phyloP scores from a whole-genome alignment of 2,888 invertebrate genomes.

The Cephus runcator region DNA sequence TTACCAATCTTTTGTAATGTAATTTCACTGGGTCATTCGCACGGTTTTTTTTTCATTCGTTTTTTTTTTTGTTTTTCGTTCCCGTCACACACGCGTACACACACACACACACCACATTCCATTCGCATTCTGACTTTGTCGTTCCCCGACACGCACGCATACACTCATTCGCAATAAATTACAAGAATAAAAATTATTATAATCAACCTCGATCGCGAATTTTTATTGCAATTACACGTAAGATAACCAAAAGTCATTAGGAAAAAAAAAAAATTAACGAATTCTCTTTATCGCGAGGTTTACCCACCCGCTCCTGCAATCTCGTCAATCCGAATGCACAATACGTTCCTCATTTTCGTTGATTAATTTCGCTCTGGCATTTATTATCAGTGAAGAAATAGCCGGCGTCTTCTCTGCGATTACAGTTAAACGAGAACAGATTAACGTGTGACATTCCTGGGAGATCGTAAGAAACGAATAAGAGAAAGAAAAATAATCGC shows the following conservation, averaged over 20 bases:
- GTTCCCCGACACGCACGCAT: neutral
- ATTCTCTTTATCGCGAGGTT: too few relatives aligned
- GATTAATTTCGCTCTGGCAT: neutral
- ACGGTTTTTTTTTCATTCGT: too few relatives aligned
- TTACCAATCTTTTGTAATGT: too few relatives aligned
- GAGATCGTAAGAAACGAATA: too few relatives aligned
- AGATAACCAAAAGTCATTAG: neutral
- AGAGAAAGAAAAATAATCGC: too few relatives aligned
- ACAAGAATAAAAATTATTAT: conserved; percentile 29
- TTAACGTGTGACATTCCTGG: too few relatives aligned
- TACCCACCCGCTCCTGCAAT: neutral
- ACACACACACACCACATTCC: conserved; percentile 11
- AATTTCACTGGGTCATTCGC: too few relatives aligned
- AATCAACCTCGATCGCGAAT: conserved; percentile 5
- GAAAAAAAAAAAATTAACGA: neutral
- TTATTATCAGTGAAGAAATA: too few relatives aligned
- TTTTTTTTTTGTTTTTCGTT: conserved; percentile 3
- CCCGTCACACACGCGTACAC: conserved; percentile 22
- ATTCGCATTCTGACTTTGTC: conserved; percentile 21
- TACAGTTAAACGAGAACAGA: too few relatives aligned
- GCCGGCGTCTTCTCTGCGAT: too few relatives aligned
- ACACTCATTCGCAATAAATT: conserved; percentile 25
- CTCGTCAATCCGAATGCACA: neutral
- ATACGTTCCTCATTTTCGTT: neutral
- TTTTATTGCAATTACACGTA: neutral